Base-by-base conservation (phyloP, 2,888 invertebrate genomes). In the Dryomyza anilis region DNA sequence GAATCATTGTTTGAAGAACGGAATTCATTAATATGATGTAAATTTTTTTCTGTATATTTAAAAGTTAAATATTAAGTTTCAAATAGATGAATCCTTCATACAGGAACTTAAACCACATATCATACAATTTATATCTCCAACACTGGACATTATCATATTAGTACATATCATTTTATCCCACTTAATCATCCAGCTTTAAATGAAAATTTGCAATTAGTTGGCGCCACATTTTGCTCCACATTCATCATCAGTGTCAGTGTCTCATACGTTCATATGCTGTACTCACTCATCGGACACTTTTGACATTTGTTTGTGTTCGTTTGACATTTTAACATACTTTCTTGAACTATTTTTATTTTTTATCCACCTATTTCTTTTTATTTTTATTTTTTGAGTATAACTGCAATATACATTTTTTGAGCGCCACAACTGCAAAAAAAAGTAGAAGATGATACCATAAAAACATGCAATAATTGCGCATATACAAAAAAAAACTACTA, bases 321-420 rank as follows among this genome's bases (percentile, higher is more conserved):
- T 23, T 55, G 27, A 55, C 36, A 36, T 21, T 55, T 55, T 55
- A 55, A 55, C 55, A 55, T 36, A 55, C 55, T 55, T 55, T 55
- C 19, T 33, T 55, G 10, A 55, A 55, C 55, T 33, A 16, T 19
- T 33, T 55, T 33, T 50, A 25, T 21, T 6, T 52, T 52, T 27
- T 45, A 16, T n/a, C 2, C 45, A 33, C 8, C n/a, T n/a, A 27
- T 29, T 8, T 14, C 29, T 27, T 52, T 52, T 16, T n/a, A 14
- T 50, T 21, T 46, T 5, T 8, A 19, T 16, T 53, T 53, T 36
- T 55, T 36, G 48, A n/a, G n/a, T n/a, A n/a, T n/a, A n/a, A n/a
- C n/a, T n/a, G n/a, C n/a, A n/a, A n/a, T n/a, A n/a, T n/a, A n/a
- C n/a, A n/a, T n/a, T n/a, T n/a, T n/a, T n/a, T n/a, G n/a, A n/a